phyloP scores from a whole-genome alignment of 2,797 vertebrate genomes.

The Anas flavirostris region DNA sequence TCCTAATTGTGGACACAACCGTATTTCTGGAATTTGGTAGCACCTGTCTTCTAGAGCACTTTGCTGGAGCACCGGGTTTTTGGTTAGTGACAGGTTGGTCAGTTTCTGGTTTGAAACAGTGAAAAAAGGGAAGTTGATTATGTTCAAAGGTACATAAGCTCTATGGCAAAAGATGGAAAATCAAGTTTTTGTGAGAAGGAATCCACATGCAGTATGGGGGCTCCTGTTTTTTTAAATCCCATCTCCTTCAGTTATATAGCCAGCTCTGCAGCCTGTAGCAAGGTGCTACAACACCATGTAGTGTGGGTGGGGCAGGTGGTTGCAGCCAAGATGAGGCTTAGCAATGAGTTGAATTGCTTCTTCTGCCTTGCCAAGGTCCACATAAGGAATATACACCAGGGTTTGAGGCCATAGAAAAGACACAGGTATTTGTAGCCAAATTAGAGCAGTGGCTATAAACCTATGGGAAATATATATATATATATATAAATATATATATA shows the following conservation, averaged over 20 bases:
- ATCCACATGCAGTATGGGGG: neutral
- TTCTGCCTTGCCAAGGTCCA: neutral
- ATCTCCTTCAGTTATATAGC: neutral
- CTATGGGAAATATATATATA: too few species aligned
- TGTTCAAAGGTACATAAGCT: rapidly evolving
- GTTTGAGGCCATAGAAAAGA: neutral
- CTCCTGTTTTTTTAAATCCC: neutral
- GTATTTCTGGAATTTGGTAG: neutral
- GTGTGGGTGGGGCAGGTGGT: neutral
- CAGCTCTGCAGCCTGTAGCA: neutral
- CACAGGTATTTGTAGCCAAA: neutral
- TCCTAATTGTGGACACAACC: neutral
- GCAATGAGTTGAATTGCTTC: neutral
- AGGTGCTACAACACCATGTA: rapidly evolving
- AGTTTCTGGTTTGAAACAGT: neutral
- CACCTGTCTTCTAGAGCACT: neutral
- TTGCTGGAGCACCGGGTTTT: neutral
- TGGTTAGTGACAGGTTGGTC: neutral
- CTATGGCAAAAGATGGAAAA: neutral
- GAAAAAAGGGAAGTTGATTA: neutral
- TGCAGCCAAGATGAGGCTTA: neutral
- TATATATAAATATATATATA: neutral
- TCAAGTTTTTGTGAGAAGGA: neutral
- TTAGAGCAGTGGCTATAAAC: neutral
- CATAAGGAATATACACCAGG: neutral